Evolutionary conservation across 2,113 vertebrate species (phyloP).

Genomic region (Puntigrus tetrazona): DNA sequence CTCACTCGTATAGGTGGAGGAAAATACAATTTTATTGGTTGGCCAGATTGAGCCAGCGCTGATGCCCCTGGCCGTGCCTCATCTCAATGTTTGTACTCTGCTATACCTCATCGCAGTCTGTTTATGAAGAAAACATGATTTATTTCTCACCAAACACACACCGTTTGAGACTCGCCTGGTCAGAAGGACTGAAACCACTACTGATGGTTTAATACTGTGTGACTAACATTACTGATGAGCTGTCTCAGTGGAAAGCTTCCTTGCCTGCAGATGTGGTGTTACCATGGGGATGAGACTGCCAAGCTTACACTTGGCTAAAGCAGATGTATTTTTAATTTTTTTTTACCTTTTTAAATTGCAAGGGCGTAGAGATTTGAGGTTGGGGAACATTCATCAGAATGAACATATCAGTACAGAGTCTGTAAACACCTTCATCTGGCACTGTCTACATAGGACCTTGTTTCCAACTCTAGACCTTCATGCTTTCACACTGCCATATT

Average conservation of each 20-base stretch:
- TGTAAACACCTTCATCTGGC: not conserved
- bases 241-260: slow-evolving; percentile 55
- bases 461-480: not conserved
- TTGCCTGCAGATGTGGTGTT: slow-evolving; percentile 52
- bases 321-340: slow-evolving; percentile 11
- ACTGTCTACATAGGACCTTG: not conserved
- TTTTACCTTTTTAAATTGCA: slow-evolving; percentile 41
- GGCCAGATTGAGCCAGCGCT: not conserved
- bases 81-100: slow-evolving; percentile 8
- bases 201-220: slow-evolving; percentile 48
- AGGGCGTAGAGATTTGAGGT: slow-evolving; percentile 26
- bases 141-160: not conserved
- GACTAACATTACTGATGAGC: slow-evolving; percentile 56
- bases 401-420: slow-evolving; percentile 18
- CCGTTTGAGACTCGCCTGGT: slow-evolving; percentile 23
- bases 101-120: slow-evolving; percentile 1
- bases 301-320: slow-evolving; percentile 33
- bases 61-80: not conserved
- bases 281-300: slow-evolving; percentile 51
- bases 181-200: slow-evolving; percentile 33
- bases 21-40: not conserved
- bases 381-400: not conserved
- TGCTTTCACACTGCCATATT: not conserved
- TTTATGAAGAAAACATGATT: slow-evolving; percentile 3
- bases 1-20: not conserved